Evolutionary conservation across 2,797 vertebrate genomes (phyloP).

Genomic region (Xyrichtys novacula): DNA sequence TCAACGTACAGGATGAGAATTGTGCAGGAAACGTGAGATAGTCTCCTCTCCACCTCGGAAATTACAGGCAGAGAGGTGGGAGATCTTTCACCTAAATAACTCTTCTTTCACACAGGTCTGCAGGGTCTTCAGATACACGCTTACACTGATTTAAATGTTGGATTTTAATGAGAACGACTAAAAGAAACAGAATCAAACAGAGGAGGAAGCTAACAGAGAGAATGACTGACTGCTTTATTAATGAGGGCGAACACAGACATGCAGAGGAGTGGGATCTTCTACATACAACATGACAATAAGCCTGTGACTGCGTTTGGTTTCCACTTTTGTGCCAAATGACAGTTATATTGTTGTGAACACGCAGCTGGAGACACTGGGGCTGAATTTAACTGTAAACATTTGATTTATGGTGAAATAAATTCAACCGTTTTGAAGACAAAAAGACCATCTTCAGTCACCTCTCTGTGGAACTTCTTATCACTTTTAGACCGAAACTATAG

Average conservation of each 20-base stretch:
- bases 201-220: conserved; percentile 35
- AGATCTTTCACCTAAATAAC: too few relatives aligned
- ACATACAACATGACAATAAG: conserved; percentile 48
- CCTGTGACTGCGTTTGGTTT: conserved; percentile 50
- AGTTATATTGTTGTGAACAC: conserved; percentile 40
- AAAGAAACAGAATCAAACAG: conserved; percentile 25
- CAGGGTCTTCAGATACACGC: too few relatives aligned
- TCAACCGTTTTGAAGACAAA: neutral
- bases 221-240: conserved; percentile 56
- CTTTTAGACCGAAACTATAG: too few relatives aligned
- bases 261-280: conserved; percentile 43
- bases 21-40: conserved; percentile 20
- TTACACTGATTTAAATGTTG: conserved; percentile 10
- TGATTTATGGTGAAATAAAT: conserved; percentile 6
- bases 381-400: conserved; percentile 39
- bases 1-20: conserved; percentile 8
- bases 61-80: too few relatives aligned
- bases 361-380: conserved; percentile 21
- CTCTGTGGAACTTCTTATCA: too few relatives aligned
- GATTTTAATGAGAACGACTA: too few relatives aligned
- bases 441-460: too few relatives aligned
- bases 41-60: neutral
- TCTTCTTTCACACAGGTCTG: conserved; percentile 29
- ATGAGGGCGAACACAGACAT: conserved; percentile 42
- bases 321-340: conserved; percentile 50